phyloP scores from a whole-genome alignment of 2,113 vertebrate genomes.

The Oreotrochilus melanogaster region DNA sequence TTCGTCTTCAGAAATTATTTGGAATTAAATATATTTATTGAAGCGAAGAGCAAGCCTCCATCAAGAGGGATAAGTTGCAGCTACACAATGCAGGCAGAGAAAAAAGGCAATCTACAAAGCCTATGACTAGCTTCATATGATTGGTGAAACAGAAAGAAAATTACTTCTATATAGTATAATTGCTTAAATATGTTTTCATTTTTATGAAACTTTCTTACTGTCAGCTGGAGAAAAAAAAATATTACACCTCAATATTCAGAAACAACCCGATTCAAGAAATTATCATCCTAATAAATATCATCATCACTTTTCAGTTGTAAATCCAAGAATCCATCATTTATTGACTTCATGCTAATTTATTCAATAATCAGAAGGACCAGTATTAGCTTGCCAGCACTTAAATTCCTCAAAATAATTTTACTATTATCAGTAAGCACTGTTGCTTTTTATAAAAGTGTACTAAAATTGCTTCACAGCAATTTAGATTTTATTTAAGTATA shows the following conservation, averaged over 20 bases:
- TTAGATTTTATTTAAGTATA: background rate
- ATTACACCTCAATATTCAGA: background rate
- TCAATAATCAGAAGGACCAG: conserved; percentile 33
- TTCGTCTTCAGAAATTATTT: background rate
- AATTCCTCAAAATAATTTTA: conserved; percentile 67
- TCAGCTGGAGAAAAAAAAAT: background rate
- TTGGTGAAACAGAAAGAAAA: conserved; percentile 42
- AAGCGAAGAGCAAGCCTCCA: background rate
- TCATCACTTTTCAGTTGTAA: background rate
- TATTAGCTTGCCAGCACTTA: conserved; percentile 32
- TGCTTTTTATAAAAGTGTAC: conserved; percentile 28
- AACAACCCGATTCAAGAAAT: background rate
- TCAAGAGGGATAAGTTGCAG: background rate
- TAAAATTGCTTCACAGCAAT: conserved; percentile 10
- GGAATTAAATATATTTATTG: background rate
- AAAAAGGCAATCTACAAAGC: conserved; percentile 2
- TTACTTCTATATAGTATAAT: background rate
- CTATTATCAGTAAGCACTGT: conserved; percentile 28
- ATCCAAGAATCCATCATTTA: background rate
- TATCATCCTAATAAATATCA: conserved; percentile 36
- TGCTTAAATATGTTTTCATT: background rate
- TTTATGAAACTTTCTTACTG: conserved; percentile 35
- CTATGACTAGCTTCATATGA: background rate
- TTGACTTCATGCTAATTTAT: conserved; percentile 33
- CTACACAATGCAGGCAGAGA: background rate